Conservation (phyloP, 1,140 invertebrate species). For the Drosophila nigromelanica region DNA sequence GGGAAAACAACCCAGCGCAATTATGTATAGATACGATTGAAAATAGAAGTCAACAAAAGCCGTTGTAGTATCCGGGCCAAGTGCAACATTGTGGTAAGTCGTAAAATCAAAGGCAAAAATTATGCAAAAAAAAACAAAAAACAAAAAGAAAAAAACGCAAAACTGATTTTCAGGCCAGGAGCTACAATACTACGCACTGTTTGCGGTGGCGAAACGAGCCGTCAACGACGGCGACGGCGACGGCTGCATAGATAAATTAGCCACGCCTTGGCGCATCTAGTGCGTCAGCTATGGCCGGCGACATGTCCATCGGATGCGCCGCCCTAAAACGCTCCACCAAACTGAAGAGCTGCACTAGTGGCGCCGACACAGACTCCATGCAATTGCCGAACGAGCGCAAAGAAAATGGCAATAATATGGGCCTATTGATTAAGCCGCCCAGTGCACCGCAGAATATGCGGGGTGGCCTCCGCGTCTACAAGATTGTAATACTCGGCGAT, state of each 20-base stretch:
- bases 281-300: constrained; percentile 66
- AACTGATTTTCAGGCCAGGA: constrained; percentile 13
- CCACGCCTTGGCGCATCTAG: constrained; percentile 40
- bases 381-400: constrained; percentile 55
- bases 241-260: constrained; percentile 21
- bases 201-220: constrained; percentile 15
- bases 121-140: background rate
- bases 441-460: constrained; percentile 84
- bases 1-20: constrained; percentile 44
- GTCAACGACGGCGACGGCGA: constrained; percentile 4
- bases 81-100: constrained; percentile 44
- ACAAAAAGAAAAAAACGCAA: background rate
- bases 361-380: constrained; percentile 67
- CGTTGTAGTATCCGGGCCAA: constrained; percentile 34
- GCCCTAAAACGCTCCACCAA: constrained; percentile 75
- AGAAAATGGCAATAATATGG: constrained; percentile 57
- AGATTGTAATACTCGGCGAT: constrained; percentile 93
- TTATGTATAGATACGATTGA: constrained; percentile 49
- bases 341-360: constrained; percentile 65
- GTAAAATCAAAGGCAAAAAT: background rate
- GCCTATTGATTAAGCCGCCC: constrained; percentile 54
- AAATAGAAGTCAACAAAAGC: constrained; percentile 44
- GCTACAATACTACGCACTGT: constrained; percentile 34
- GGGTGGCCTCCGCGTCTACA: constrained; percentile 90
- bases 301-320: constrained; percentile 80